Evolutionary conservation across 2,888 invertebrate species (phyloP).

Genomic region (Ceriagrion tenellum): DNA sequence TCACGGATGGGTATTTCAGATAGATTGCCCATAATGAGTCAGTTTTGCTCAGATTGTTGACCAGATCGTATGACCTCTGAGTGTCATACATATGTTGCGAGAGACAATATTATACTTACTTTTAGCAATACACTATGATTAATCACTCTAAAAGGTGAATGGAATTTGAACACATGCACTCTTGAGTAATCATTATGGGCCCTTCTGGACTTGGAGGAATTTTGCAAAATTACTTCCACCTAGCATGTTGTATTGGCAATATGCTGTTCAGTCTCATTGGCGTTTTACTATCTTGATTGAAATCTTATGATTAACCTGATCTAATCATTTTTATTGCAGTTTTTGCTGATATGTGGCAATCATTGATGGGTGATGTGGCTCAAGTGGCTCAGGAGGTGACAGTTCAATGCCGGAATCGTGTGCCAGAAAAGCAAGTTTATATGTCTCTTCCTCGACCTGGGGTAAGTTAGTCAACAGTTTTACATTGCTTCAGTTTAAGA

Average conservation of each 20-base stretch:
- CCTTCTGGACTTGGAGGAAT: no score
- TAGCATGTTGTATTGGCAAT: neutral
- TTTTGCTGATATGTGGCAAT: constrained; percentile 97
- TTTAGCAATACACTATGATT: no score
- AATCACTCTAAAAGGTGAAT: no score
- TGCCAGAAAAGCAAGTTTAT: constrained; percentile 88
- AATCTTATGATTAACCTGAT: neutral
- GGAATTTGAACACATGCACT: no score
- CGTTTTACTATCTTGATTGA: neutral
- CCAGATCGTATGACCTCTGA: no score
- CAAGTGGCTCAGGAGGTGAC: constrained; percentile 93
- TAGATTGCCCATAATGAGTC: neutral
- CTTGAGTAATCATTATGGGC: no score
- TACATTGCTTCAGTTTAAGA: neutral
- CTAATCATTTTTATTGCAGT: constrained; percentile 78
- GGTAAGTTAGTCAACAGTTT: constrained; percentile 81
- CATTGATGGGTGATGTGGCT: constrained; percentile 94
- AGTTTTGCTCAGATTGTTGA: neutral
- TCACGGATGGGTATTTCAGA: neutral
- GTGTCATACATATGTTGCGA: no score
- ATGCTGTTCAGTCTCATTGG: neutral
- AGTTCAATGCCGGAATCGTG: constrained; percentile 85
- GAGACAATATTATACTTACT: no score
- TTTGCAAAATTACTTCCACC: no score
- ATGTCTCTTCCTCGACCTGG: constrained; percentile 97